Evolutionary conservation across 2,797 vertebrate genomes (phyloP).

Genomic region (Enteromius viviparus): DNA sequence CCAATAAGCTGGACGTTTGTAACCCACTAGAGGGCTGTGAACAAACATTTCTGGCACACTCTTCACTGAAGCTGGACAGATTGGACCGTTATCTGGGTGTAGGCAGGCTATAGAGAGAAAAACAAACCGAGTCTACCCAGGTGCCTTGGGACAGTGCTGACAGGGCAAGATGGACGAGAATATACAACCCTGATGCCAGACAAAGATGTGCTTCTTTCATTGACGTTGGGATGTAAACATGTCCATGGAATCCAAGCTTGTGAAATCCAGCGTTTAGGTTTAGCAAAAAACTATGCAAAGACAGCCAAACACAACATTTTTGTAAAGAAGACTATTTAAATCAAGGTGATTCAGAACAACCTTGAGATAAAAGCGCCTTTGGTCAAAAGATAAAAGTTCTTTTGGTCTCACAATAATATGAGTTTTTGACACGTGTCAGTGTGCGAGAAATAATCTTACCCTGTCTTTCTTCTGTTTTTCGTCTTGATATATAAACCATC

Average conservation of each 20-base stretch:
- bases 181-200: background rate
- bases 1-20: conserved; percentile 66
- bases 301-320: background rate
- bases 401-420: background rate
- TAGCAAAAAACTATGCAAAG: background rate
- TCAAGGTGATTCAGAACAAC: conserved; percentile 24
- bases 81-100: conserved; percentile 73
- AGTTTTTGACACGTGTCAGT: conserved; percentile 16
- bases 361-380: conserved; percentile 4
- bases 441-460: conserved; percentile 76
- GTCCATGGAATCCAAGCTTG: background rate
- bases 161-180: background rate
- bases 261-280: background rate
- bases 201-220: background rate
- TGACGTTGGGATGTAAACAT: conserved; percentile 1
- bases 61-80: conserved; percentile 64
- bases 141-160: conserved; percentile 57
- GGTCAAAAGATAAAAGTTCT: background rate
- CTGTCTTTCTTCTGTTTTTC: conserved; percentile 97
- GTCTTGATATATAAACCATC: conserved; percentile 93
- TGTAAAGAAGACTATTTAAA: background rate
- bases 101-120: conserved; percentile 39
- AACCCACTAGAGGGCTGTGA: conserved; percentile 70
- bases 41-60: conserved; percentile 69
- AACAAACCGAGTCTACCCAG: conserved; percentile 22